These are phyloP conservation scores for Caenorhabditis doughertyi DNA, from an alignment of 2,888 invertebrate genomes.

Conservation along the genomic window DNA sequence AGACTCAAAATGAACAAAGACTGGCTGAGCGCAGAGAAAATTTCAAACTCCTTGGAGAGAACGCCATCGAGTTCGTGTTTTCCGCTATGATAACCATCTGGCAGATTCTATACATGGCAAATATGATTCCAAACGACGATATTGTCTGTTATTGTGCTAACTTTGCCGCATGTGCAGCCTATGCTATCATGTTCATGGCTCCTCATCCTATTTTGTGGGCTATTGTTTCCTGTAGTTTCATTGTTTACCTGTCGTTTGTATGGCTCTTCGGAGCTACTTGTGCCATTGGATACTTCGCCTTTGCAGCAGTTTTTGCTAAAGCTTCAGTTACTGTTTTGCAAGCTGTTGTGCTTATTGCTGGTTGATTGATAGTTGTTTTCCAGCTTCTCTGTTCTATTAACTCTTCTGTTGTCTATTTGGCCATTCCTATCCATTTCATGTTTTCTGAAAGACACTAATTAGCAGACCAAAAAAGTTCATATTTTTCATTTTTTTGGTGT, in stretches of 20 bases:
- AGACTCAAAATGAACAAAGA: neutral
- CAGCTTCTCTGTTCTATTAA: no score
- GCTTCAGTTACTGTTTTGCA: neutral
- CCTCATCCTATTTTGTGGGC: slow-evolving; percentile 11
- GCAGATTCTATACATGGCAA: slow-evolving; percentile 15
- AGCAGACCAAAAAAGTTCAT: no score
- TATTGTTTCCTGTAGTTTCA: neutral
- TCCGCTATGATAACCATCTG: slow-evolving; percentile 1
- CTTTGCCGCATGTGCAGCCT: neutral
- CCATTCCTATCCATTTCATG: no score
- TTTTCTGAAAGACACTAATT: no score
- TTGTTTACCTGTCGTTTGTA: slow-evolving; percentile 1
- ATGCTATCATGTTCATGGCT: slow-evolving; percentile 7
- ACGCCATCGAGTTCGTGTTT: slow-evolving; percentile 5
- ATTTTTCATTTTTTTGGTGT: no score
- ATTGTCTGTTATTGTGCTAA: neutral
- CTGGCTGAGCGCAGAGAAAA: neutral
- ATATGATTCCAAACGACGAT: slow-evolving; percentile 20
- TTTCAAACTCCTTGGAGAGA: neutral
- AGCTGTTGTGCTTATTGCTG: neutral
- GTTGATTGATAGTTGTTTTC: no score
- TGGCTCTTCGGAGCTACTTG: neutral
- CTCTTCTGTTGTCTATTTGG: no score
- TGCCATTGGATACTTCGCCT: neutral
- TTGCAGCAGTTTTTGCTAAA: neutral